Base-by-base conservation (phyloP, 2,113 vertebrate species). In the Galeopterus variegatus region DNA sequence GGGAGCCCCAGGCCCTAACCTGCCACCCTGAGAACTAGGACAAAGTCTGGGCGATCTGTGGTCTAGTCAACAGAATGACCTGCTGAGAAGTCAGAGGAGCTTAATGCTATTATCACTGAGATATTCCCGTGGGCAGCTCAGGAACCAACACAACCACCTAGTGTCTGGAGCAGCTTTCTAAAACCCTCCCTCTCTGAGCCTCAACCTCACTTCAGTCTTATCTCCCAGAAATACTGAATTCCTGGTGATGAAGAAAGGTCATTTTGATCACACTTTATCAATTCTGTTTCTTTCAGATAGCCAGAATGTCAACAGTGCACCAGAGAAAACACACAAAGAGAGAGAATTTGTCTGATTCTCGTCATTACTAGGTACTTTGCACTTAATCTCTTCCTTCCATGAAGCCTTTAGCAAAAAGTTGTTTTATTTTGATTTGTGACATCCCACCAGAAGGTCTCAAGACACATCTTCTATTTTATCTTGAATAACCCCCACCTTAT, bases 341-440 rank as follows among this genome's bases (percentile, higher is more conserved):
- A 60, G 33, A 81, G 36, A 73, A 36, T 62, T 54, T 62, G 56
- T 62, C 41, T 26, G 60, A 82, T 19, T 65, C 36, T 41, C 21
- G 26, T 9, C 45, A n/a, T 36, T 18, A 41, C 26, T 28, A n/a
- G 52, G 17, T 12, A 54, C 23, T 62, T 84, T 77, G 41, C 54
- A 18, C 15, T 69, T 84, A 45, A 45, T 54, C 9, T 70, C 70
- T 60, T 96, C 31, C 28, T 88, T 60, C 31, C 10, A 8, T 41
- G 41, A 90, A 90, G 54, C 41, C 70, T 88, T 70, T 70, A 24
- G 21, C 52, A 83, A 48, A 88, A 88, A 28, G 4, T 9, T 36
- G 52, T 48, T 92, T 33, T 76, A 62, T 56, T 92, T 92, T 56
- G 31, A 88, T 88, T 70, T 54, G 24, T 77, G n/a, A 64, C 54